phyloP scores from a whole-genome alignment of 2,888 invertebrate species.

The Tortricodes alternella region DNA sequence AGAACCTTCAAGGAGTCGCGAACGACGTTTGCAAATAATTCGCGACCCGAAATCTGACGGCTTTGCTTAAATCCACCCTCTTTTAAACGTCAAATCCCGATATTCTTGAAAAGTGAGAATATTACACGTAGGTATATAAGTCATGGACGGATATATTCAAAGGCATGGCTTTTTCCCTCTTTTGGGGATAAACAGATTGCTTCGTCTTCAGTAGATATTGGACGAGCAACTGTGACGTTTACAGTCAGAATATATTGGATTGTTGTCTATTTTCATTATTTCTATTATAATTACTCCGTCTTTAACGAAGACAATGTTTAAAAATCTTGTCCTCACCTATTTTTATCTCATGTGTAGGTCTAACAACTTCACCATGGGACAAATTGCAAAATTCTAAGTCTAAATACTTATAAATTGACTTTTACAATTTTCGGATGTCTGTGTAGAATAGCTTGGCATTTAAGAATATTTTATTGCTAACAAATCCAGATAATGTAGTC shows the following conservation, averaged over 20 bases:
- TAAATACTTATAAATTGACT: no score
- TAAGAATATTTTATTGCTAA: no score
- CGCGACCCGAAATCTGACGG: conserved; percentile 42
- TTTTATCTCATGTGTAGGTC: neutral
- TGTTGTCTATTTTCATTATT: neutral
- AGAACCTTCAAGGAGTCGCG: conserved; percentile 33
- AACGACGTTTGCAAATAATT: conserved; percentile 43
- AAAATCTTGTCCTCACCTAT: neutral
- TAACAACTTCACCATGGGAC: no score
- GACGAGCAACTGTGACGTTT: conserved; percentile 10
- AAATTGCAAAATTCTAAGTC: no score
- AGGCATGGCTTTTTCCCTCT: conserved; percentile 15
- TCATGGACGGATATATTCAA: conserved; percentile 23
- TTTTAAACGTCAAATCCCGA: conserved; percentile 44
- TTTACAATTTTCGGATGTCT: no score
- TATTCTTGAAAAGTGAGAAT: conserved; percentile 40
- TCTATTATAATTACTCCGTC: neutral
- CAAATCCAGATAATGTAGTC: no score
- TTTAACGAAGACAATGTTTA: no score
- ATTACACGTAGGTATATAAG: conserved; percentile 25
- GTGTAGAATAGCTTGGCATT: no score
- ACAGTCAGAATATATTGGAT: neutral
- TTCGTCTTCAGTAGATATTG: conserved; percentile 21
- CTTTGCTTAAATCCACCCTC: conserved; percentile 42
- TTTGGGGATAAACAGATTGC: conserved; percentile 22